Evolutionary conservation across 2,888 invertebrate species (phyloP).

Genomic region (Argyresthia albistria): DNA sequence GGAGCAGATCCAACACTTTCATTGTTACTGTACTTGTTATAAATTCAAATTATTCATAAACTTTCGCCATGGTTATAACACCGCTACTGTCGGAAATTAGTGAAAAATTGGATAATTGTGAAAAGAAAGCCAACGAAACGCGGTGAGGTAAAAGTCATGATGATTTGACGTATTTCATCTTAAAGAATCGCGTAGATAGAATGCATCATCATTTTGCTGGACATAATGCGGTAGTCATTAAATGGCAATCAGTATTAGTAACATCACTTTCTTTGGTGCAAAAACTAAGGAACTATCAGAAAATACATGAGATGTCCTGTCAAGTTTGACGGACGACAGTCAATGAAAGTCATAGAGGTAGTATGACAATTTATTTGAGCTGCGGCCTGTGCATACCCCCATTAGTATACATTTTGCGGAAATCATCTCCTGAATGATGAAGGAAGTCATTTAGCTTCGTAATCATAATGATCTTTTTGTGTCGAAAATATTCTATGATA

Average conservation of each 20-base stretch:
- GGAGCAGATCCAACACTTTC: not conserved
- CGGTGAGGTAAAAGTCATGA: slow-evolving; percentile 6
- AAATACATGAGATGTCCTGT: too few species aligned
- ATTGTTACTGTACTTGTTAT: not conserved
- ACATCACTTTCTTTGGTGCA: not conserved
- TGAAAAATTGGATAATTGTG: slow-evolving; percentile 21
- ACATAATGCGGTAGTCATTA: not conserved
- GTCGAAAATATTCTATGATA: too few species aligned
- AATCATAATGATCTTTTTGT: too few species aligned
- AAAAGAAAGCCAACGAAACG: slow-evolving; percentile 8
- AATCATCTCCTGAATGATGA: too few species aligned
- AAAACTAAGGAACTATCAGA: too few species aligned
- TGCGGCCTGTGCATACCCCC: too few species aligned
- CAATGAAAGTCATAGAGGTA: too few species aligned
- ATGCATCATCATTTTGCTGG: not conserved
- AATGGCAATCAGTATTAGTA: not conserved
- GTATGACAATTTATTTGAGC: too few species aligned
- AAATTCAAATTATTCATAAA: slow-evolving; percentile 9
- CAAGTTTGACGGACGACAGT: too few species aligned
- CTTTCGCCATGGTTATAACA: slow-evolving; percentile 9
- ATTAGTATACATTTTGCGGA: too few species aligned
- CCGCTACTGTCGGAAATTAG: slow-evolving; percentile 19
- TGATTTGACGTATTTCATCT: too few species aligned
- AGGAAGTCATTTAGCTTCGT: too few species aligned
- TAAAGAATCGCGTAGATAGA: not conserved